Conservation (phyloP, 2,113 vertebrate genomes). For the Zapus hudsonius region DNA sequence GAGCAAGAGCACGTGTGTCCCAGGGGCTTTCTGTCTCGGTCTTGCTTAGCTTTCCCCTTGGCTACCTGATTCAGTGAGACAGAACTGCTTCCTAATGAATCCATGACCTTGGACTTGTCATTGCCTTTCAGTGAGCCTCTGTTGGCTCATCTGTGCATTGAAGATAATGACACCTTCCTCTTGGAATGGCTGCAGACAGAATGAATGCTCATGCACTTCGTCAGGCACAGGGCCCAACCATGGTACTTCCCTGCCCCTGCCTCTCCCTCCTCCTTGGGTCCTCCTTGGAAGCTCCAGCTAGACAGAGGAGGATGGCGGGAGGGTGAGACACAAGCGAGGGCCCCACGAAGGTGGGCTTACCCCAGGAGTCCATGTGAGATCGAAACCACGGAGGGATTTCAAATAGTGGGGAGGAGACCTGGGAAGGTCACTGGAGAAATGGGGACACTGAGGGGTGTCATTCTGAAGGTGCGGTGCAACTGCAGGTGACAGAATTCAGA, state of each 20-base stretch:
- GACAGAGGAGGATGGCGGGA: not conserved
- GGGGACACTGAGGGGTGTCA: not conserved
- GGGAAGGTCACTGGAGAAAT: not conserved
- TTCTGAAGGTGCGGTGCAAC: not conserved
- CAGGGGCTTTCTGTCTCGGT: not conserved
- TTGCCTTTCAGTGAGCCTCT: not conserved
- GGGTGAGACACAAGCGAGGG: not conserved
- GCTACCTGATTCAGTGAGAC: not conserved
- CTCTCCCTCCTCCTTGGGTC: not conserved
- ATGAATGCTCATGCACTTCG: not conserved
- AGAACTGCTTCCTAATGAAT: not conserved
- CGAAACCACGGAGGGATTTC: not conserved
- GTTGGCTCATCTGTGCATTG: not conserved
- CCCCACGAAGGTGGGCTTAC: not conserved
- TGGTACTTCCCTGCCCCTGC: not conserved
- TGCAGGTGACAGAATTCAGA: not conserved
- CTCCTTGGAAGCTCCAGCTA: not conserved
- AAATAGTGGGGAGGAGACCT: not conserved
- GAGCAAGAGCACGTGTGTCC: not conserved
- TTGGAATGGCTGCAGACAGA: not conserved
- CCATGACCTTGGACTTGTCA: not conserved
- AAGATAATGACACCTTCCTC: not conserved
- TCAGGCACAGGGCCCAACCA: not conserved
- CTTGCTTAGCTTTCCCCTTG: not conserved
- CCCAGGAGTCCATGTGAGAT: not conserved